A percentile compares a stretch with the other conserved stretches of the same genome.
Conservation (phyloP, 53 echinoderm and acorn worm species). For the Zoroaster sp. region DNA sequence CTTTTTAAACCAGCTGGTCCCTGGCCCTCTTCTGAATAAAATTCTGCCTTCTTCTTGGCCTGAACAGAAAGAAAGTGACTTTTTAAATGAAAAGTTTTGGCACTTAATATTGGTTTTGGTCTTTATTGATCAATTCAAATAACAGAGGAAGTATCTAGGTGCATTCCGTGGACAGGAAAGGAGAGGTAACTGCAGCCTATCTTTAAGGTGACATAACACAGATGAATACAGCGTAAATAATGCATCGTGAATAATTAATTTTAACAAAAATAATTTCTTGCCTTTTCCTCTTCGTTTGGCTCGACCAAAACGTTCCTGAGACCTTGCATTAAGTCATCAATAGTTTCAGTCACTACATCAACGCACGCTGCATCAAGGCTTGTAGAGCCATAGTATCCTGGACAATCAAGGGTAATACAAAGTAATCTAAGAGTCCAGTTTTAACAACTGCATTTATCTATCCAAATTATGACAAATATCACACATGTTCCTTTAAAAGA, state of each 20-base stretch:
- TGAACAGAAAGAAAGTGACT: neutral
- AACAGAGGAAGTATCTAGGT: no score
- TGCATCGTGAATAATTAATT: neutral
- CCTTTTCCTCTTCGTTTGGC: constrained; percentile 33
- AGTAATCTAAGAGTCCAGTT: no score
- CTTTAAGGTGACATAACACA: no score
- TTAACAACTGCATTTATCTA: no score
- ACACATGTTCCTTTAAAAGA: no score
- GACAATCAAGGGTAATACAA: neutral
- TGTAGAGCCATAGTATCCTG: constrained; percentile 49
- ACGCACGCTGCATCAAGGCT: constrained; percentile 35
- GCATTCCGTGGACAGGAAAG: no score
- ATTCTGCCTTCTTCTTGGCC: constrained; percentile 8
- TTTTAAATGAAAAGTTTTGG: no score
- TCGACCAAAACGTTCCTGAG: constrained; percentile 32
- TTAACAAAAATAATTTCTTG: neutral
- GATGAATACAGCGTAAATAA: no score
- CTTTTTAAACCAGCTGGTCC: neutral
- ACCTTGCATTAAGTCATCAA: constrained; percentile 46
- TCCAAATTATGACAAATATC: no score
- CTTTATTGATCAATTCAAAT: no score
- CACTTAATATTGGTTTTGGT: no score
- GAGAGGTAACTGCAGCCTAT: no score
- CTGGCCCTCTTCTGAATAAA: neutral
- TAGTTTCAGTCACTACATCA: constrained; percentile 46